phyloP scores from a whole-genome alignment of 2,797 vertebrate species.

The Coregonus sp. region DNA sequence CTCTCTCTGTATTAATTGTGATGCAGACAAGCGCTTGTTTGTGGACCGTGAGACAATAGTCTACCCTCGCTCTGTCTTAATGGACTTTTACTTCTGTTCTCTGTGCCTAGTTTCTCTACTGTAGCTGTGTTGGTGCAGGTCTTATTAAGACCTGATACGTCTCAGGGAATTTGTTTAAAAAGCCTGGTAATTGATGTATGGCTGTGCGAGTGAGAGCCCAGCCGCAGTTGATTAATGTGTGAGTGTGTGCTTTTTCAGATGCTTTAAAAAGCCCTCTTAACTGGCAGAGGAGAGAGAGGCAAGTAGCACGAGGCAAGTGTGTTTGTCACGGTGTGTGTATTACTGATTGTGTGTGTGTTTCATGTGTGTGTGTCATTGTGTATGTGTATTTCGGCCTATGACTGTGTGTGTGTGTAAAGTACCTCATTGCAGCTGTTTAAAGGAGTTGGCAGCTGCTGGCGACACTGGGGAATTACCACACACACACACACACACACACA shows the following conservation, averaged over 20 bases:
- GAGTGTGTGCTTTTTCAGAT: conserved; percentile 75
- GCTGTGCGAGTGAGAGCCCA: conserved; percentile 63
- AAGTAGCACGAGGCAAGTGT: conserved; percentile 40
- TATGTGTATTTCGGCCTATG: not conserved
- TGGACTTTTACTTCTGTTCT: conserved; percentile 79
- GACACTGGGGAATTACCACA: conserved; percentile 68
- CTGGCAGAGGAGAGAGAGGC: conserved; percentile 80
- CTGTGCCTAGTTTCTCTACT: conserved; percentile 45
- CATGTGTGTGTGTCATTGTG: not conserved
- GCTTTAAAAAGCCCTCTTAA: conserved; percentile 85
- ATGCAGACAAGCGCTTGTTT: conserved; percentile 85
- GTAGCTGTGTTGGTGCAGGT: conserved; percentile 78
- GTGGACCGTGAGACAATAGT: conserved; percentile 83
- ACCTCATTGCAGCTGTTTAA: conserved; percentile 78
- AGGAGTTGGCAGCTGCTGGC: conserved; percentile 80
- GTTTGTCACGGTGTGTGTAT: conserved; percentile 13
- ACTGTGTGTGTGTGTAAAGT: conserved; percentile 62
- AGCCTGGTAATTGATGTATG: conserved; percentile 89
- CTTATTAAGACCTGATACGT: conserved; percentile 75
- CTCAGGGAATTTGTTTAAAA: conserved; percentile 86
- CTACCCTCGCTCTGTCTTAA: conserved; percentile 74
- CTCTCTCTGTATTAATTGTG: conserved; percentile 82
- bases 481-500: conserved; percentile 4
- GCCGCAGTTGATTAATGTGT: conserved; percentile 87
- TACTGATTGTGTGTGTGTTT: conserved; percentile 21